Conservation (phyloP, 2,888 invertebrate species). For the Mimas tiliae region DNA sequence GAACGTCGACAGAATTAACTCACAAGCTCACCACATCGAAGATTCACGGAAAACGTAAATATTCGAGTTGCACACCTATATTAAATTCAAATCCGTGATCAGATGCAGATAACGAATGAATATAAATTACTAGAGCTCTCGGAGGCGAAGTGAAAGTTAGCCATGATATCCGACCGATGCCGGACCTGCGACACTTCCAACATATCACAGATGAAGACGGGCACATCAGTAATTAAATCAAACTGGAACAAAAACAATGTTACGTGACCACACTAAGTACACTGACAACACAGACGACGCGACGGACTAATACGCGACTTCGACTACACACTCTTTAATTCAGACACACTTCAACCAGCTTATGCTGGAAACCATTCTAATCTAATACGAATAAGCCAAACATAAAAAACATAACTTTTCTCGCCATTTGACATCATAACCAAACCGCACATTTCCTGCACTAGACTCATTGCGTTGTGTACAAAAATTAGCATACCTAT, state of each 20-base stretch:
- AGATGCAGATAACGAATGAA: slow-evolving; percentile 67
- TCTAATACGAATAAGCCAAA: neutral
- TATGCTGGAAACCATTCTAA: neutral
- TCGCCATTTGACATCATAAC: slow-evolving; percentile 18
- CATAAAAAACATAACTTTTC: neutral
- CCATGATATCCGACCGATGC: slow-evolving; percentile 55
- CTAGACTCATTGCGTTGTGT: slow-evolving; percentile 55
- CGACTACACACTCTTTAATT: neutral
- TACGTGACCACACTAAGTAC: slow-evolving; percentile 28
- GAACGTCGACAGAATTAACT: slow-evolving; percentile 27
- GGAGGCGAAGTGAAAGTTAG: slow-evolving; percentile 71
- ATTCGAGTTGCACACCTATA: slow-evolving; percentile 39
- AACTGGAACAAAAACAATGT: slow-evolving; percentile 49
- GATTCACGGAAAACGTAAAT: slow-evolving; percentile 37
- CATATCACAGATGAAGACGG: slow-evolving; percentile 57
- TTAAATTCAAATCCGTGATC: slow-evolving; percentile 66
- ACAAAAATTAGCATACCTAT: slow-evolving; percentile 76
- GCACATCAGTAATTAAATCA: slow-evolving; percentile 59
- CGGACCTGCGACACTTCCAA: slow-evolving; percentile 62
- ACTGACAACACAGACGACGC: slow-evolving; percentile 7
- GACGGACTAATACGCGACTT: neutral
- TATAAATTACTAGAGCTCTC: slow-evolving; percentile 63
- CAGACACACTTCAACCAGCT: neutral
- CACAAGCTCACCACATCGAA: slow-evolving; percentile 29
- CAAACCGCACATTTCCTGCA: slow-evolving; percentile 34